These are phyloP conservation scores for Nannospalax galili DNA, from an alignment of 2,113 vertebrate genomes.

Conservation along the genomic window DNA sequence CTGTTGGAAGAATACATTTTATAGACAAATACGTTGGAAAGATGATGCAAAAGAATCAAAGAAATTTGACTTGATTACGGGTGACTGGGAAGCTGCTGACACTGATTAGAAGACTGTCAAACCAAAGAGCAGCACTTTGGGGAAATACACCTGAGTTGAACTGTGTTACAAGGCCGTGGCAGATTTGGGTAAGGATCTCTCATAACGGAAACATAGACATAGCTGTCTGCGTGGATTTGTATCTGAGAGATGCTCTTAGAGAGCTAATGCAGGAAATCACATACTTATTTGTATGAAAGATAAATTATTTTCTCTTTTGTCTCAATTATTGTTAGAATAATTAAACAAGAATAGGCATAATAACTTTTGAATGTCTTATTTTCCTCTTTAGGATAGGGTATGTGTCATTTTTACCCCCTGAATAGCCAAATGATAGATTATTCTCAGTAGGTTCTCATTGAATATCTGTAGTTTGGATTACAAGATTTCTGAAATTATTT, in stretches of 20 bases:
- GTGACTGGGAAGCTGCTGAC: background rate
- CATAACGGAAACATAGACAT: background rate
- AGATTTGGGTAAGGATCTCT: background rate
- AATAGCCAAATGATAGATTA: background rate
- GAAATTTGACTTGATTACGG: background rate
- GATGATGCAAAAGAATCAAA: background rate
- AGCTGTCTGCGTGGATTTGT: background rate
- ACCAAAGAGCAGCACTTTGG: background rate
- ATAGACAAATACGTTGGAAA: background rate
- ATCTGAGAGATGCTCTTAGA: background rate
- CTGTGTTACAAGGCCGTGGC: background rate
- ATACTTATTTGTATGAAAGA: background rate
- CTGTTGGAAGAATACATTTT: background rate
- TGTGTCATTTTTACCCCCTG: background rate
- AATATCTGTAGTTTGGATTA: background rate
- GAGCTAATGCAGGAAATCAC: background rate
- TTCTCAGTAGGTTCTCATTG: background rate
- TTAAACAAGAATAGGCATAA: background rate
- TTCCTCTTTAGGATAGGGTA: background rate
- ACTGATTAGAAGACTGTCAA: background rate
- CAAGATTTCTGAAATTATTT: background rate
- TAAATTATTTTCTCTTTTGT: slow-evolving; percentile 30
- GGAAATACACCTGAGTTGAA: background rate
- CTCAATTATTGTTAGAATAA: slow-evolving; percentile 36
- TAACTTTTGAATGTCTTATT: slow-evolving; percentile 8